Evolutionary conservation across 2,888 invertebrate genomes (phyloP), one percentile per base, ranked within the genome.

Genomic region (Megastigmus dorsalis): DNA sequence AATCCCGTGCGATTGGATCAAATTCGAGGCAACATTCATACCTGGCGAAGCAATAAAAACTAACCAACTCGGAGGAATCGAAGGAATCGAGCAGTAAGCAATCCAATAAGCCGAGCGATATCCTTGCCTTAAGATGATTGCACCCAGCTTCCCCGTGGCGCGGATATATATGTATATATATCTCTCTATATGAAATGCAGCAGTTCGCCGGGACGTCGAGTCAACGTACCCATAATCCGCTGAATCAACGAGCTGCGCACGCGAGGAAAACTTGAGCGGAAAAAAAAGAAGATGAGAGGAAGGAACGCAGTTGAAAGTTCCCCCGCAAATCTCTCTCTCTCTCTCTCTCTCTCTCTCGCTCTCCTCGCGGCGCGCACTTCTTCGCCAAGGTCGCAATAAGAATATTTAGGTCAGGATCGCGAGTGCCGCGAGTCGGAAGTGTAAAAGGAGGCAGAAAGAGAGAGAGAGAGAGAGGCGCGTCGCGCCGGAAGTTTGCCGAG

Each of bases 331-430:
- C 30, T n/a, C n/a, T n/a, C n/a, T n/a, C n/a, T n/a, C n/a, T n/a
- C n/a, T n/a, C n/a, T n/a, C n/a, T n/a, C n/a, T n/a, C n/a, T n/a
- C n/a, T n/a, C n/a, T n/a, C n/a, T n/a, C n/a, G n/a, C n/a, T n/a
- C n/a, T n/a, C n/a, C n/a, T n/a, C 23, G 41, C 41, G 43, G 43
- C 70, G 45, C n/a, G 54, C 57, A 57, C 33, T 52, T 15, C 20
- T 57, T 23, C 48, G 9, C 60, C 76, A 77, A 77, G 76, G 76
- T 77, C 74, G 74, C 76, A 77, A 77, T 77, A 71, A 74, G 77
- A 76, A 76, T 71, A 76, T 74, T 76, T 76, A 77, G 77, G 77
- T 77, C 77, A 74, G 76, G 77, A 77, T 77, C 75, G 72, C 69
- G 69, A 50, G 50, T 5, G 52, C 57, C 20, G 41, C 45, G 59